Conservation (phyloP, 2,797 vertebrate species). For the Carapus acus region DNA sequence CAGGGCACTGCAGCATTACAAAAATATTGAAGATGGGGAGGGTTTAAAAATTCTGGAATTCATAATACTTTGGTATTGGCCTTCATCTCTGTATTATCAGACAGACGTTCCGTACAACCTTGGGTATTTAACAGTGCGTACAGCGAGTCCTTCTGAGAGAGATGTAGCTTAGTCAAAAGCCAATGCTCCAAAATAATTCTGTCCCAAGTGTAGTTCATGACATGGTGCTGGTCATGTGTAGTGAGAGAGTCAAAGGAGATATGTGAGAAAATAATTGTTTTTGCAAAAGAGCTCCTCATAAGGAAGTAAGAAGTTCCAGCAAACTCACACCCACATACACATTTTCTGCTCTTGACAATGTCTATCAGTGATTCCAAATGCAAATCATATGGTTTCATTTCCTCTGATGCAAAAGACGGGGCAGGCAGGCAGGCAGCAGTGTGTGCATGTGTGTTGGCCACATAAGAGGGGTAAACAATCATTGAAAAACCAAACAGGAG, state of each 20-base stretch:
- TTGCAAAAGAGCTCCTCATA: too few relatives aligned
- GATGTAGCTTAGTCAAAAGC: conserved; percentile 29
- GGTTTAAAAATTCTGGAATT: background rate
- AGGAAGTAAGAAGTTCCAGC: conserved; percentile 1
- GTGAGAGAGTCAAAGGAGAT: background rate
- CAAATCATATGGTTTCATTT: conserved; percentile 46
- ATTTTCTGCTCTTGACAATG: conserved; percentile 8
- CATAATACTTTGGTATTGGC: background rate
- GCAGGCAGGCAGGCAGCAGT: conserved; percentile 14
- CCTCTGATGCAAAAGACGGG: conserved; percentile 54
- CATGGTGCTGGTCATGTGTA: conserved; percentile 1
- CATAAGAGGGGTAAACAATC: conserved; percentile 28
- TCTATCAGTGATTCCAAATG: conserved; percentile 42
- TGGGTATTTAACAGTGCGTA: conserved; percentile 11
- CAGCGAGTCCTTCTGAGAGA: conserved; percentile 11
- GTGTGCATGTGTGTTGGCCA: conserved; percentile 20
- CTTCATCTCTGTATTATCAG: background rate
- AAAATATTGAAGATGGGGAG: too few relatives aligned
- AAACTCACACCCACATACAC: background rate
- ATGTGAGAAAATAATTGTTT: too few relatives aligned
- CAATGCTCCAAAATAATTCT: conserved; percentile 46
- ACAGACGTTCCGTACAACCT: background rate
- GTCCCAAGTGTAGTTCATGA: conserved; percentile 25
- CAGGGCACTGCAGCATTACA: too few relatives aligned
- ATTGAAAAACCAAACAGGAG: conserved; percentile 47